Base-by-base conservation (phyloP, 2,113 vertebrate genomes). In the Blennius ocellaris region DNA sequence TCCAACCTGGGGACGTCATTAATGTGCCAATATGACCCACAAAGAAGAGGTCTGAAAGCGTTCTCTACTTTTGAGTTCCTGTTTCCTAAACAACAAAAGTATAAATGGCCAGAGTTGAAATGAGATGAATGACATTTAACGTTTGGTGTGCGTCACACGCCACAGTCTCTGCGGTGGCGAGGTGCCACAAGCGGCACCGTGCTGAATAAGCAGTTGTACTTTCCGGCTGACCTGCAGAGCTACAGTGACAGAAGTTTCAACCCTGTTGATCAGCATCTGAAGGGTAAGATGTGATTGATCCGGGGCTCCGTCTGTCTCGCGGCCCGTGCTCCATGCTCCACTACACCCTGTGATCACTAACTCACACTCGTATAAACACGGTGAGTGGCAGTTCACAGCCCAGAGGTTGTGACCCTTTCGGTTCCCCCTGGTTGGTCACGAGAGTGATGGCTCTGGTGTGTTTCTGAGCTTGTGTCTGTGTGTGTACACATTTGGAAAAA, bases 371-470 rank as follows among this genome's bases (percentile, higher is more conserved):
- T 21, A 21, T 48, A 48, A 62, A 52, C 40, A 54, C 39, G 15
- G 53, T 58, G 64, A 47, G 72, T 45, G 65, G 72, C 67, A 44
- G 50, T 58, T 80, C 67, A 21, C 59, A 64, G 61, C 62, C 79
- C 54, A 62, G 67, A 60, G 61, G 75, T 75, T 15, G 15, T 60
- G 80, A 89, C 75, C 78, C 12, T 41, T 59, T 63, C 14, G 38
- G 71, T 82, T 77, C 75, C 69, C 63, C 69, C 59, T 73, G 61
- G 78, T 79, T 75, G 85, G 65, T 61, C 52, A 37, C 21, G 39
- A 86, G 81, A 82, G 49, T 77, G 69, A 80, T 76, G 56, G 70
- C 50, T 62, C 10, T 6, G 4, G n/a, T 17, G 49, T 56, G 5
- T 17, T 48, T 40, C 7, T 41, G 37, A 16, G 12, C 50, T 21